These are phyloP conservation scores for Aphelinus atriplicis DNA, from an alignment of 1,140 invertebrate species.

Conservation along the genomic window DNA sequence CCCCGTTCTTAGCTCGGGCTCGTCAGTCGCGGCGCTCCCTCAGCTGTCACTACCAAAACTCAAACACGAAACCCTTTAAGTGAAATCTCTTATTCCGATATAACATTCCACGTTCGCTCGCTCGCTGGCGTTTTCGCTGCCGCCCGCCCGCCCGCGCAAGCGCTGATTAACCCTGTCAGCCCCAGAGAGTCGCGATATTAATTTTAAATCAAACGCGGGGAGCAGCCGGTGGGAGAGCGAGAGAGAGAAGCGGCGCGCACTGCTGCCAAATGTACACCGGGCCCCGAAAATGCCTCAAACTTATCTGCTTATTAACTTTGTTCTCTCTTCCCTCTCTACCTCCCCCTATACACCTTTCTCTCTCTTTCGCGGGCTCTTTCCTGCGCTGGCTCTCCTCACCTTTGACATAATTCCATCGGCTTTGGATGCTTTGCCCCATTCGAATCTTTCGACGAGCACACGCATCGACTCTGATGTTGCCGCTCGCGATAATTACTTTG, in stretches of 20 bases:
- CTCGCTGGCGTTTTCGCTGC: constrained; percentile 53
- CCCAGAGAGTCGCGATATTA: constrained; percentile 66
- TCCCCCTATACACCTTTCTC: background rate
- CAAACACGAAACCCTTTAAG: constrained; percentile 67
- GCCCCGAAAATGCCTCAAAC: constrained; percentile 37
- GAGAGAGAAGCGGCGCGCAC: background rate
- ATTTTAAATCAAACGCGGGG: constrained; percentile 61
- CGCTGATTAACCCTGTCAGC: constrained; percentile 66
- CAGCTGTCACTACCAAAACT: constrained; percentile 67
- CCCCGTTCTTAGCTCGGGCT: constrained; percentile 38
- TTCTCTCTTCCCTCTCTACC: constrained; percentile 28
- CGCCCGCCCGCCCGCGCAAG: constrained; percentile 6
- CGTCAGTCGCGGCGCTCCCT: constrained; percentile 43
- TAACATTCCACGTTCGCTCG: constrained; percentile 53
- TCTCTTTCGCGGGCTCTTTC: background rate
- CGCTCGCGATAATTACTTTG: too few relatives aligned
- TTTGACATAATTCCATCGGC: constrained; percentile 23
- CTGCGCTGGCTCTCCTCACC: background rate
- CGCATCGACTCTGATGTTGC: too few relatives aligned
- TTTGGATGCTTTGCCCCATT: constrained; percentile 15
- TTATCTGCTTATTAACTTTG: constrained; percentile 42
- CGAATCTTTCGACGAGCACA: background rate
- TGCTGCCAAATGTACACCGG: constrained; percentile 30
- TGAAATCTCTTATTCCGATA: constrained; percentile 68
- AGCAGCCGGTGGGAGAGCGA: constrained; percentile 20